These are phyloP conservation scores for Cynodonichthys magdalenae DNA, from an alignment of 2,797 vertebrate genomes.

Conservation along the genomic window DNA sequence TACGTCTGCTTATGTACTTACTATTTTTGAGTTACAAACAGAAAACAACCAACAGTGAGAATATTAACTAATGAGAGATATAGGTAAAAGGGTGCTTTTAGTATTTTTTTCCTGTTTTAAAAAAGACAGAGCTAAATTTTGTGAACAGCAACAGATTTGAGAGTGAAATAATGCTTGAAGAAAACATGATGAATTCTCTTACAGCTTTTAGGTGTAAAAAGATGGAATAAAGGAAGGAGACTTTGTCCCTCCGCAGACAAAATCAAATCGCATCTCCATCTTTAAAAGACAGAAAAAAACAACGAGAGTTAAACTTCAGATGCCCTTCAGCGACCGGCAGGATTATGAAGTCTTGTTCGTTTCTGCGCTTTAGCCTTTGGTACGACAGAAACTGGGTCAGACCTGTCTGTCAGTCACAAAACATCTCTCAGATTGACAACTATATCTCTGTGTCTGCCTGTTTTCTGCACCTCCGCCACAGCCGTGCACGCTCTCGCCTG, in stretches of 20 bases:
- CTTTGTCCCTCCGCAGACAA: constrained; percentile 4
- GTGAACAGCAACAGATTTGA: no score
- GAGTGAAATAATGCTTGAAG: background rate
- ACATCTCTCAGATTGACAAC: constrained; percentile 65
- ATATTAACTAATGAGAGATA: background rate
- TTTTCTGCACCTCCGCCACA: constrained; percentile 39
- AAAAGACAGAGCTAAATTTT: no score
- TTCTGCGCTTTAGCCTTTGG: constrained; percentile 60
- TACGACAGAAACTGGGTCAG: constrained; percentile 67
- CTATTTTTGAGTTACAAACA: background rate
- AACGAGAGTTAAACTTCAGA: constrained; percentile 29
- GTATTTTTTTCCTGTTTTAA: no score
- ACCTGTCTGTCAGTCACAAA: constrained; percentile 71
- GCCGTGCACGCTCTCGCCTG: constrained; percentile 38
- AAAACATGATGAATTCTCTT: background rate
- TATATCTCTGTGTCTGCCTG: constrained; percentile 54
- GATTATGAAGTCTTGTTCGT: constrained; percentile 53
- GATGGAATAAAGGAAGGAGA: background rate
- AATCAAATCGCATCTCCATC: constrained; percentile 15
- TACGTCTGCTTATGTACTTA: no score
- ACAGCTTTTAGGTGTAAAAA: background rate
- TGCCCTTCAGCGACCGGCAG: constrained; percentile 34
- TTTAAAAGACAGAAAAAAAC: constrained; percentile 20
- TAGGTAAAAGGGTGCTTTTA: no score
- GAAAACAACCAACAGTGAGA: background rate